Conservation (phyloP, 23 tunicate genomes). For the Botrylloides violaceus region DNA sequence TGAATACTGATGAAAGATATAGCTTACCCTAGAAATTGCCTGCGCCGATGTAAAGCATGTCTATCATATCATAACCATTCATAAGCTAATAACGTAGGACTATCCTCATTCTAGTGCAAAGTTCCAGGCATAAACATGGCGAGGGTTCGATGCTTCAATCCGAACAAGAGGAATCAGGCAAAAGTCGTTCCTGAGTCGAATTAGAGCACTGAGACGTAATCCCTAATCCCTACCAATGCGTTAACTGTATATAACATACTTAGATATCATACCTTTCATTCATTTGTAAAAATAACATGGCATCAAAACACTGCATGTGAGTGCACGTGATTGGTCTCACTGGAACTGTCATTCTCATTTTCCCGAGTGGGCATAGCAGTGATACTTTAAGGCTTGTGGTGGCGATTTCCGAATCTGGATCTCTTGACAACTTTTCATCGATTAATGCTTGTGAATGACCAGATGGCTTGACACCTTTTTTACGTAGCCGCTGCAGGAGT, state of each 20-base stretch:
- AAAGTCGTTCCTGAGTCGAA: too few relatives aligned
- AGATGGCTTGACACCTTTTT: slow-evolving; percentile 14
- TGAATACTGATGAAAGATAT: too few relatives aligned
- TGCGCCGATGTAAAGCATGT: too few relatives aligned
- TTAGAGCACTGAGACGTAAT: too few relatives aligned
- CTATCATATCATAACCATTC: too few relatives aligned
- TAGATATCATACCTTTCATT: slow-evolving; percentile 58
- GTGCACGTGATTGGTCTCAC: slow-evolving; percentile 51
- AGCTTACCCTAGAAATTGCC: too few relatives aligned
- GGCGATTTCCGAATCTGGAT: slow-evolving; percentile 68
- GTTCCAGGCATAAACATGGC: too few relatives aligned
- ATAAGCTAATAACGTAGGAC: too few relatives aligned
- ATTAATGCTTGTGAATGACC: slow-evolving; percentile 32
- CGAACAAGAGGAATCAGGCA: too few relatives aligned
- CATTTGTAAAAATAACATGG: slow-evolving; percentile 58
- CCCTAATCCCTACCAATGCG: neutral
- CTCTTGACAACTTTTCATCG: slow-evolving; percentile 36
- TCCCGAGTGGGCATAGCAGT: slow-evolving; percentile 78
- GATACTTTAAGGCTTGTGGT: slow-evolving; percentile 79
- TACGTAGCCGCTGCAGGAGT: slow-evolving; percentile 27
- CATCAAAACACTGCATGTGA: slow-evolving; percentile 91
- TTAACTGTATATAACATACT: neutral
- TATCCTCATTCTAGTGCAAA: too few relatives aligned
- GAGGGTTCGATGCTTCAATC: too few relatives aligned
- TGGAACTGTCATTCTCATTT: slow-evolving; percentile 70